Evolutionary conservation across 2,113 vertebrate genomes (phyloP).

Genomic region (Pandion haliaetus): DNA sequence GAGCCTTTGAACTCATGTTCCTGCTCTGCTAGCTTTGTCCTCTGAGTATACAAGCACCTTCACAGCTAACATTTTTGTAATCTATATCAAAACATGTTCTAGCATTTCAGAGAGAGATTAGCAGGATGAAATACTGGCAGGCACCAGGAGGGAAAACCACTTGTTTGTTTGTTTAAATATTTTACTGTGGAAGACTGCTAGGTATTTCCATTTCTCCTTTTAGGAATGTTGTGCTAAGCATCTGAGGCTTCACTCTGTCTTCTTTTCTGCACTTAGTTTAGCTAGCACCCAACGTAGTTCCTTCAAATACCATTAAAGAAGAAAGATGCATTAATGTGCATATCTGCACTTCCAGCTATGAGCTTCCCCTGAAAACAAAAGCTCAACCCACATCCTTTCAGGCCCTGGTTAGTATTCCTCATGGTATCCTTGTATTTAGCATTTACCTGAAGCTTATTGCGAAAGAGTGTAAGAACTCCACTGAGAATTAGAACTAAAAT

Average conservation of each 20-base stretch:
- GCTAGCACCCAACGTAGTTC: background rate
- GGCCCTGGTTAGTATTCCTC: background rate
- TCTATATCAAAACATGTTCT: conserved; percentile 60
- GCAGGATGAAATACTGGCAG: conserved; percentile 22
- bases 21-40: background rate
- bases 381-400: background rate
- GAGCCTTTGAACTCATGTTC: conserved; percentile 38
- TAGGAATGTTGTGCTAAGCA: background rate
- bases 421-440: background rate
- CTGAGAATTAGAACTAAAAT: background rate
- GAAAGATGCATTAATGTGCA: background rate
- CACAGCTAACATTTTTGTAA: conserved; percentile 4
- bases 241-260: background rate
- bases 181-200: conserved; percentile 29
- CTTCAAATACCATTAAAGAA: background rate
- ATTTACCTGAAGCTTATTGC: conserved; percentile 20
- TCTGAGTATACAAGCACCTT: conserved; percentile 25
- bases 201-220: conserved; percentile 11
- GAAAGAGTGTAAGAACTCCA: background rate
- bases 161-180: conserved; percentile 66
- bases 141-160: conserved; percentile 39
- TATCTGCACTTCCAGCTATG: background rate
- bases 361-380: background rate
- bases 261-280: background rate
- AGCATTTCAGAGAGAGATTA: conserved; percentile 67